Evolutionary conservation across 2,888 invertebrate genomes (phyloP), one percentile per base, ranked within the genome.

Genomic region (Diarsia dahlii): DNA sequence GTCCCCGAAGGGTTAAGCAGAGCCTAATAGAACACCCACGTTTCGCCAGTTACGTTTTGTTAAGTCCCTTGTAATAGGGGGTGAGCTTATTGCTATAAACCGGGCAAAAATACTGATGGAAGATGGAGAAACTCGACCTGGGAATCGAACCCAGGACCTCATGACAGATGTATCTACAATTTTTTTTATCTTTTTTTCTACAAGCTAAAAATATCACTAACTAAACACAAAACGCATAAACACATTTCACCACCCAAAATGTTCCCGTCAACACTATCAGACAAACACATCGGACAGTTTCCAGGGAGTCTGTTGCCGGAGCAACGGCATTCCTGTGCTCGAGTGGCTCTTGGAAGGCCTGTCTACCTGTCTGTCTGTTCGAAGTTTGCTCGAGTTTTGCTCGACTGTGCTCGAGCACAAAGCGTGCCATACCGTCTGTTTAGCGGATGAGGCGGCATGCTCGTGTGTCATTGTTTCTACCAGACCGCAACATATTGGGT

Each of bases 371-470:
- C 82, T 72, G 82, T 72, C 89, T 78, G 80, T 77, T 71, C 71
- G 58, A 78, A 81, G 82, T 86, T 83, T 79, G 73, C 75, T 82
- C 81, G 87, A 87, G 66, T 67, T 64, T 64, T 81, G 71, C 86
- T 64, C 77, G 75, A 82, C 81, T 78, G 72, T 78, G 72, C 85
- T 88, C 85, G 78, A 65, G 85, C 88, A 93, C 94, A 95, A 95
- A 95, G 94, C 94, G 89, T 92, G 91, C 94, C 94, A 92, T 92
- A 91, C 91, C 90, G 90, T 88, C 90, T 91, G 90, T 90, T 89
- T 89, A 87, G 85, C 63, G 80, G 82, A 88, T 85, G 80, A 81
- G 60, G 74, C 64, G 78, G 74, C 82, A 71, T 78, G 72, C 78
- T 80, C 85, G 78, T 78, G 78, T 78, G 76, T 84, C 81, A 71